Base-by-base conservation (phyloP, 2,797 vertebrate species). In the Pristis pectinata region DNA sequence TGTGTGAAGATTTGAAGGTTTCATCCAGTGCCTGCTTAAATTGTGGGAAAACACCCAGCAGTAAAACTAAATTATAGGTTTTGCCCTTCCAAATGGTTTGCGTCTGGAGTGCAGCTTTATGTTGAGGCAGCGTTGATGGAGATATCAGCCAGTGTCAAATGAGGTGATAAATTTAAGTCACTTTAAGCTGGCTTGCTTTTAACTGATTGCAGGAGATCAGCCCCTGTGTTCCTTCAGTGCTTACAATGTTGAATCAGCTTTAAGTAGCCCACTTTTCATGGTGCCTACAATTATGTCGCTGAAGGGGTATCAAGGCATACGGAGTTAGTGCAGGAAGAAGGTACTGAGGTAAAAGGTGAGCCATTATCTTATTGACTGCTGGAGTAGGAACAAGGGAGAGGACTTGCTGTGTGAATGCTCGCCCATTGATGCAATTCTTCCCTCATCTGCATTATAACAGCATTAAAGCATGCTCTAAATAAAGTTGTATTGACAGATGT, bases 31-130 rank as follows among this genome's bases (percentile, higher is more conserved):
- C 53, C 85, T 61, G n/a, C 56, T 61, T 61, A 89, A 59, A n/a
- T 85, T 30, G 8, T 85, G 56, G 27, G 34, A n/a, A 59, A 89
- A 59, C 34, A 89, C 85, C 53, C 85, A 89, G 34, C 85, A n/a
- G 56, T 89, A 89, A 89, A 61, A 89, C 56, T 61, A n/a, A 89
- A 89, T 89, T 17, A 61, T n/a, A 89, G 85, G n/a, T n/a, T 61
- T 89, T 9, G 27, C 27, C 83, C 56, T 61, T 61, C 15, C 5
- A 59, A n/a, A 89, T 80, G 77, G 77, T 17, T 19, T n/a, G 13
- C 61, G 56, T 7, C 11, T 89, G 53, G 56, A 17, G 15, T 61
- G 13, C 0, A 37, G 30, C 82, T 56, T 59, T 59, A 89, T 59
- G 85, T n/a, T 37, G 56, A 27, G 34, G 56, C 30, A 61, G 11